phyloP scores from a whole-genome alignment of 2,113 vertebrate species.

The Peromyscus leucopus region DNA sequence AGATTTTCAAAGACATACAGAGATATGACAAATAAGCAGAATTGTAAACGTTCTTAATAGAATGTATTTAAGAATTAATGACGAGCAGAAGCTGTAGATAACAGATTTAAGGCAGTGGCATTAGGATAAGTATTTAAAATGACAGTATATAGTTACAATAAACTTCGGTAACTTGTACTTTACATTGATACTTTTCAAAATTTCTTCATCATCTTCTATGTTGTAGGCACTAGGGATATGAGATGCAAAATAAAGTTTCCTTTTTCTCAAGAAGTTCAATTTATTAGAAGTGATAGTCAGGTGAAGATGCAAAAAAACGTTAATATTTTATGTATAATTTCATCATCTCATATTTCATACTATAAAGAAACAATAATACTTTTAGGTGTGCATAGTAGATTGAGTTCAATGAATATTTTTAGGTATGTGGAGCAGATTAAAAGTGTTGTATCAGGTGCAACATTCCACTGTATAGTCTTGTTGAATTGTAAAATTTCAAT shows the following conservation, averaged over 20 bases:
- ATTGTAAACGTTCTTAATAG: not conserved
- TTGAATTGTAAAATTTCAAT: not conserved
- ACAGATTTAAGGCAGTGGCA: not conserved
- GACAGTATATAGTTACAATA: not conserved
- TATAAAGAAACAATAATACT: not conserved
- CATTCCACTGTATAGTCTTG: not conserved
- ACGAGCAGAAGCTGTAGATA: not conserved
- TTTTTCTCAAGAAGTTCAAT: slow-evolving; percentile 28
- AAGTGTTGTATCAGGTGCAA: not conserved
- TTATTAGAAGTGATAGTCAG: not conserved
- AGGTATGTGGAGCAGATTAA: not conserved
- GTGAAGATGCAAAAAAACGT: not conserved
- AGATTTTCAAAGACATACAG: not conserved
- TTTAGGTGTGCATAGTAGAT: not conserved
- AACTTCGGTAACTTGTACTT: not conserved
- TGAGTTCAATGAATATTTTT: not conserved
- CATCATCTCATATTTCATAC: not conserved
- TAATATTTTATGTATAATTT: not conserved
- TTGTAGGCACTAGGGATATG: not conserved
- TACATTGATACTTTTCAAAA: not conserved
- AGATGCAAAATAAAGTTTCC: not conserved
- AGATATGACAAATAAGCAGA: not conserved
- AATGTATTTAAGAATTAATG: not conserved
- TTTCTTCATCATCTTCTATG: not conserved
- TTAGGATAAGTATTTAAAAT: not conserved